These are phyloP conservation scores for Aromia moschata DNA, from an alignment of 2,888 invertebrate genomes.

Conservation along the genomic window DNA sequence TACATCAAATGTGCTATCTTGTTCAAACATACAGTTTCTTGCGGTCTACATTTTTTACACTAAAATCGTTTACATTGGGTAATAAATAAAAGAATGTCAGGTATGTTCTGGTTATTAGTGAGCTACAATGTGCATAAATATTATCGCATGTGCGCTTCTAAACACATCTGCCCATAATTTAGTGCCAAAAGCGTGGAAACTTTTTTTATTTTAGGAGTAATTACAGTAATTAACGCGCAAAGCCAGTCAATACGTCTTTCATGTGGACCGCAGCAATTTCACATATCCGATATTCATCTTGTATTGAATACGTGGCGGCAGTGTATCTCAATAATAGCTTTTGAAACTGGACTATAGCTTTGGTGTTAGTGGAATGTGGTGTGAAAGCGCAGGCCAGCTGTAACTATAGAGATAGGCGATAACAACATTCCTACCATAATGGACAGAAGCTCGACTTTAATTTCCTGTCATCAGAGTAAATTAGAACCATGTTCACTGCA, in stretches of 20 bases:
- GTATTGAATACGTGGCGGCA: conserved; percentile 40
- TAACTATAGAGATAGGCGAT: conserved; percentile 58
- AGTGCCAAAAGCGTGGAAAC: too few relatives aligned
- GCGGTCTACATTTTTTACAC: too few relatives aligned
- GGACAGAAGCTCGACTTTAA: conserved; percentile 59
- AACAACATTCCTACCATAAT: conserved; percentile 59
- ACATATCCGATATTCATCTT: conserved; percentile 41
- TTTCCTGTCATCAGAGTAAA: conserved; percentile 60
- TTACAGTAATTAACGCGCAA: neutral
- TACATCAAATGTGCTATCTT: too few relatives aligned
- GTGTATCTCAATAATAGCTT: conserved; percentile 51
- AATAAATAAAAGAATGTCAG: too few relatives aligned
- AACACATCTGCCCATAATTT: too few relatives aligned
- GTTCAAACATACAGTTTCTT: too few relatives aligned
- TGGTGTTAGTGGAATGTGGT: conserved; percentile 43
- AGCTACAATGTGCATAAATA: too few relatives aligned
- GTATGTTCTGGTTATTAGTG: too few relatives aligned
- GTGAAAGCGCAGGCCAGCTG: conserved; percentile 54
- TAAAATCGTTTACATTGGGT: too few relatives aligned
- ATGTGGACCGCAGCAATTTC: conserved; percentile 22
- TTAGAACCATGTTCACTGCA: conserved; percentile 53
- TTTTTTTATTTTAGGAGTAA: neutral
- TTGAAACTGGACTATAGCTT: conserved; percentile 46
- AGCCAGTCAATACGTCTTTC: neutral
- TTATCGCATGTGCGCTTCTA: too few relatives aligned